Evolutionary conservation across 2,888 invertebrate genomes (phyloP), one percentile per base, ranked within the genome.

Genomic region (Trichopria drosophilae): DNA sequence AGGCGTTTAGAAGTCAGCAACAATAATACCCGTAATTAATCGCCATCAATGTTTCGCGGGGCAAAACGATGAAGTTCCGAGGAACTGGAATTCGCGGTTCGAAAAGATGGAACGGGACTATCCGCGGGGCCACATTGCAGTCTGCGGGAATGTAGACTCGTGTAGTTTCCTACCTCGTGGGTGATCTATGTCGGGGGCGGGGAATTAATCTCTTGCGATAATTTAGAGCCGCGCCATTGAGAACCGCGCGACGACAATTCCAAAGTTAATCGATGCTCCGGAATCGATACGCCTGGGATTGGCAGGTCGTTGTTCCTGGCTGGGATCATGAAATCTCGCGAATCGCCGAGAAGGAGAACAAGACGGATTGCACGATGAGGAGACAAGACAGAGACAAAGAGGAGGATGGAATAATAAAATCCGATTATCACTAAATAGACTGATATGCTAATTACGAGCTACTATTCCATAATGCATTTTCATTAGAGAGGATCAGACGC

Each of bases 181-280:
- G 28, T 50, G 53, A 50, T 61, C 57, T 59, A 59, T 57, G 54
- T 40, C 44, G 57, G 58, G 57, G 52, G 29, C 19, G 57, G 58
- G 52, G 50, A 63, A 65, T 66, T 64, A 66, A 66, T 68, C 61
- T 63, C 55, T 53, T 46, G 57, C 61, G 58, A 65, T 68, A 66
- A 64, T 64, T 67, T 60, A 64, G 52, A 57, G 58, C 58, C 53
- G 55, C 53, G 60, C 57, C 60, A 64, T 59, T 57, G 61, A 58
- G 55, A 54, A 58, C 55, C 56, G 57, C 59, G 61, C 61, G 64
- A 66, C 60, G 65, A 66, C 66, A 65, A 68, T 66, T 60, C 62
- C 66, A 62, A 65, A 65, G 60, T 67, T 67, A 68, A 65, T 69
- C 66, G 66, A 66, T 67, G 63, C 54, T 51, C 58, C 48, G 53